Evolutionary conservation across 2,113 vertebrate genomes (phyloP), one percentile per base, ranked within the genome.

Genomic region (Nematolebias whitei): DNA sequence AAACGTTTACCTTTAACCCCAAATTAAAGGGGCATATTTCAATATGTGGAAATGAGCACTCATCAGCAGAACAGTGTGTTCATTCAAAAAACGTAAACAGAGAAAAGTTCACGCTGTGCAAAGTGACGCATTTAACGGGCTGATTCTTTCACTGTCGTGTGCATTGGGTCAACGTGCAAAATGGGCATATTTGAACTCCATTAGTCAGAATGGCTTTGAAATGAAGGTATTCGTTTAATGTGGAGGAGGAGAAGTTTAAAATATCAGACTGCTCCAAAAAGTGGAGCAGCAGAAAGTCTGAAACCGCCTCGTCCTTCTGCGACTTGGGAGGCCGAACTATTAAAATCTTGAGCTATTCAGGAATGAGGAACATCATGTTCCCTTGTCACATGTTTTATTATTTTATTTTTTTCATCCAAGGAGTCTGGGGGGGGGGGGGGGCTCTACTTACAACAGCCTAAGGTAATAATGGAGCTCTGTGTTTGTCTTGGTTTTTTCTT

Each of bases 301-400:
- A 32, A 68, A 41, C 32, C 10, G 16, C 52, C 14, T 72, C 22
- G 12, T 71, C 47, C 23, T 65, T 3, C 35, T 32, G 16, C 78
- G 11, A 49, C 56, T 24, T 71, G 72, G 44, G 73, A 50, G 52
- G 74, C 60, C 63, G n/a, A 50, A 40, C 45, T 47, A n/a, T 63
- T 29, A 64, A 76, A 71, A 44, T 59, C 39, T 18, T 61, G 18
- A 47, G 0, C 39, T 23, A 1, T 60, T 66, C 44, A 39, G 26
- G 24, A 13, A 55, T 53, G 62, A 68, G 38, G 82, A 79, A 89
- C 85, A 83, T 80, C 63, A 47, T 76, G 87, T 88, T 74, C 85
- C 77, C 32, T 20, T 5, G 57, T 24, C 41, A 48, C 62, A 55
- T 51, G 7, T 71, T 20, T 64, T 50, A 70, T 56, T 53, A 29